Percentiles rank a stretch among this genome's conserved stretches.
Conservation (phyloP, 2,888 invertebrate species). For the Corbicula japonica region DNA sequence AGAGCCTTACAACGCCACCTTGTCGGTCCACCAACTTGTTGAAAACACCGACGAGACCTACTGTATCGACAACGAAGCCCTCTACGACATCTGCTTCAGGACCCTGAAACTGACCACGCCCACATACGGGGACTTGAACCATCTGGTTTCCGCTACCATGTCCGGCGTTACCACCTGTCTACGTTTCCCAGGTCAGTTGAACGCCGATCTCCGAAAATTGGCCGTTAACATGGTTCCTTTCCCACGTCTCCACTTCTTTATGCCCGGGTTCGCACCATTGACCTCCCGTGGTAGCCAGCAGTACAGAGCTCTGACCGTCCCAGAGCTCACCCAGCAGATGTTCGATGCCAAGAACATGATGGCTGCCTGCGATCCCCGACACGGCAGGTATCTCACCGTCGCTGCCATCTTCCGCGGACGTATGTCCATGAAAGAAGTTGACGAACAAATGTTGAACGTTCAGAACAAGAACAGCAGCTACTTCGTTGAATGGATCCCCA, state of each 20-base stretch:
- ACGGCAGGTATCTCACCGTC: constrained; percentile 90
- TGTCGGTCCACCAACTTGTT: constrained; percentile 94
- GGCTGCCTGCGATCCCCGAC: constrained; percentile 97
- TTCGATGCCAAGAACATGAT: constrained; percentile 99
- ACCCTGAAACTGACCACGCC: constrained; percentile 94
- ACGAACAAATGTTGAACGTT: constrained; percentile 95
- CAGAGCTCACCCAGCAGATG: constrained; percentile 88
- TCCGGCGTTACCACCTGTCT: constrained; percentile 93
- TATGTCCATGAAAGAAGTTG: constrained; percentile 87
- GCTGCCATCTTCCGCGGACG: constrained; percentile 85
- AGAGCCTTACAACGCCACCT: constrained; percentile 94
- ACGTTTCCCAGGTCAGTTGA: no score
- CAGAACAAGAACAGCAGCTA: constrained; percentile 85
- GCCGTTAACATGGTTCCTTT: constrained; percentile 85
- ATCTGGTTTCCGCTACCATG: constrained; percentile 90
- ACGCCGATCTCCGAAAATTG: constrained; percentile 65
- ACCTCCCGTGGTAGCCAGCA: constrained; percentile 85
- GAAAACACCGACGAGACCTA: constrained; percentile 93
- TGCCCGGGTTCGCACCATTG: constrained; percentile 86
- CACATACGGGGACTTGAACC: constrained; percentile 95
- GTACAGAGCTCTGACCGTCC: constrained; percentile 84
- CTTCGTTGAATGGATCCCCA: constrained; percentile 85
- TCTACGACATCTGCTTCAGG: constrained; percentile 92
- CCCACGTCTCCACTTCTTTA: constrained; percentile 86
- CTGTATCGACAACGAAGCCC: constrained; percentile 95